phyloP scores from a whole-genome alignment of 2,797 vertebrate species.

The Chiloscyllium punctatum region DNA sequence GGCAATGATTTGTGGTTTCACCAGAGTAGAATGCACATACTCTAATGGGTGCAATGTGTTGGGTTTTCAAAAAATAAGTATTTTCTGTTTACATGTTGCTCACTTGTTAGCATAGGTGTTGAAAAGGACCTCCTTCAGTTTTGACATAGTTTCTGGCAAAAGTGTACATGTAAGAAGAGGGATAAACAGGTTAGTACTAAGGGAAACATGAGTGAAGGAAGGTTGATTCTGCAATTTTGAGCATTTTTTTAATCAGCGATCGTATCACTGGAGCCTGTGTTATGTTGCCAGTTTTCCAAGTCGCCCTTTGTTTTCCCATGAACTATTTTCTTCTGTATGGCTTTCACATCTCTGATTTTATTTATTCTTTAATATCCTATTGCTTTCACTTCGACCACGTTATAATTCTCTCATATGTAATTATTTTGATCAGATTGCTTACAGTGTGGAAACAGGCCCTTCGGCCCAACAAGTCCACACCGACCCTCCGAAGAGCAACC shows the following conservation, averaged over 20 bases:
- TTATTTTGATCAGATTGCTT: not conserved
- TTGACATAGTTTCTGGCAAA: not conserved
- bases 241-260: not conserved
- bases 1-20: not conserved
- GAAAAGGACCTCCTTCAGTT: not conserved
- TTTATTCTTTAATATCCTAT: not conserved
- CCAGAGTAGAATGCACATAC: not conserved
- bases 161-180: not conserved
- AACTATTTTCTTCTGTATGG: not conserved
- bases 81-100: not conserved
- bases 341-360: not conserved
- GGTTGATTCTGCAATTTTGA: not conserved
- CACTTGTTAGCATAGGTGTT: not conserved
- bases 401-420: not conserved
- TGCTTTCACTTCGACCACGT: not conserved
- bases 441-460: no score
- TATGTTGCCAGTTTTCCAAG: not conserved
- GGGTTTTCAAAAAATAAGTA: no score
- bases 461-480: no score
- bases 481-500: no score
- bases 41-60: not conserved
- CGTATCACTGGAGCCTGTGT: not conserved
- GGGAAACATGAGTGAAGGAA: not conserved
- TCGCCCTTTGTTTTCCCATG: not conserved
- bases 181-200: not conserved